These are phyloP conservation scores for Pluvianellus socialis DNA, from an alignment of 2,113 vertebrate genomes.

Conservation along the genomic window DNA sequence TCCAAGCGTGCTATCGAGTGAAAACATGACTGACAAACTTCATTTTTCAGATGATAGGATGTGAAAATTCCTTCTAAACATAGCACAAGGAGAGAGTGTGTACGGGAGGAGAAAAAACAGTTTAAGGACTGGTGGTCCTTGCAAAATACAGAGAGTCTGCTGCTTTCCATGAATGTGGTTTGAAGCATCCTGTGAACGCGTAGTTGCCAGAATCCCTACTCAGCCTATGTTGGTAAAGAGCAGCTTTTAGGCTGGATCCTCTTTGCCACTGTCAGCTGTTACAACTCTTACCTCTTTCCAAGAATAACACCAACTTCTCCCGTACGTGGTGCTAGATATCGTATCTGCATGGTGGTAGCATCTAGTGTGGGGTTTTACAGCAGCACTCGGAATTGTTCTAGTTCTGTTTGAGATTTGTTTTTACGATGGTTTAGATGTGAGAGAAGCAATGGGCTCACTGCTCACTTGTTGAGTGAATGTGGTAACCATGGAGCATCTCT, in stretches of 20 bases:
- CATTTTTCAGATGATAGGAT: not conserved
- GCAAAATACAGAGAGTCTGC: not conserved
- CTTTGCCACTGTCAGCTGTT: not conserved
- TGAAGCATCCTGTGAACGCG: fast-evolving
- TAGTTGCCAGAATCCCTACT: not conserved
- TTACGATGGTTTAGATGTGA: not conserved
- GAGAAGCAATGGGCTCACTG: not conserved
- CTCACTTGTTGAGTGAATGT: not conserved
- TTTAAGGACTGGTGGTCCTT: not conserved
- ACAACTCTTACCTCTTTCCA: not conserved
- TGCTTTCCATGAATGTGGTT: not conserved
- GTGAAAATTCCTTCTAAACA: not conserved
- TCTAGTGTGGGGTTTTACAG: not conserved
- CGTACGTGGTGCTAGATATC: not conserved
- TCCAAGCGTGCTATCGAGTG: not conserved
- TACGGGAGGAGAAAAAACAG: not conserved
- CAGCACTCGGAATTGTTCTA: not conserved
- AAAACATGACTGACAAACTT: not conserved
- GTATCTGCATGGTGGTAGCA: not conserved
- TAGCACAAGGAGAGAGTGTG: not conserved
- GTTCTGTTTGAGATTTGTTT: too few relatives aligned
- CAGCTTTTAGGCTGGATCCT: not conserved
- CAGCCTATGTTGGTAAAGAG: not conserved
- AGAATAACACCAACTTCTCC: not conserved
- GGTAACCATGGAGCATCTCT: too few relatives aligned